A percentile compares a stretch with the other conserved stretches of the same genome.
Evolutionary conservation across 2,888 invertebrate species (phyloP).

Genomic region (Himalopsyche kuldschensis): DNA sequence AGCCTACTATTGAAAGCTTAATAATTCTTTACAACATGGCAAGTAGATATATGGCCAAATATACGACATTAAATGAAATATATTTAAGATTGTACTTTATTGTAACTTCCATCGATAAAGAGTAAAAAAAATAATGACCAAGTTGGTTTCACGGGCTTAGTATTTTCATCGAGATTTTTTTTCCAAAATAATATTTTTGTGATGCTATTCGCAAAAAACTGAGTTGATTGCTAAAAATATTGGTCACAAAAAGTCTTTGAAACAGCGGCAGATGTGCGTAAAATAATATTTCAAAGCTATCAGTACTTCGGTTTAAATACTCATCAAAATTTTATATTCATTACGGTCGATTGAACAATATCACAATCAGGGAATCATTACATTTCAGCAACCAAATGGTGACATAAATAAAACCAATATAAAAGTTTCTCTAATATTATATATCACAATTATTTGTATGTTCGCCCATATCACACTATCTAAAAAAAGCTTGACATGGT

Average conservation of each 20-base stretch:
- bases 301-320: neutral
- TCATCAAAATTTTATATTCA: neutral
- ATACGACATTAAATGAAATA: too few species aligned
- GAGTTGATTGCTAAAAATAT: neutral
- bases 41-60: too few species aligned
- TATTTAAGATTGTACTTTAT: too few species aligned
- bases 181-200: neutral
- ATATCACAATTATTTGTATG: too few species aligned
- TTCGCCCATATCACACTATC: too few species aligned
- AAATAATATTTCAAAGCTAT: neutral
- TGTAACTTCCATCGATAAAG: too few species aligned
- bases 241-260: neutral
- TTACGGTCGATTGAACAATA: neutral
- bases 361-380: neutral
- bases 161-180: neutral
- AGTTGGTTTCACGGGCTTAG: neutral
- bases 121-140: too few species aligned
- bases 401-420: neutral
- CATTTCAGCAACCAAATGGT: neutral
- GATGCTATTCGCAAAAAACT: neutral
- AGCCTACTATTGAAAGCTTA: too few species aligned
- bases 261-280: neutral
- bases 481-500: too few species aligned
- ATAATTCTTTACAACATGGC: too few species aligned
- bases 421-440: too few species aligned